Conservation (phyloP, 2,797 vertebrate species). For the Gallinago stenura region DNA sequence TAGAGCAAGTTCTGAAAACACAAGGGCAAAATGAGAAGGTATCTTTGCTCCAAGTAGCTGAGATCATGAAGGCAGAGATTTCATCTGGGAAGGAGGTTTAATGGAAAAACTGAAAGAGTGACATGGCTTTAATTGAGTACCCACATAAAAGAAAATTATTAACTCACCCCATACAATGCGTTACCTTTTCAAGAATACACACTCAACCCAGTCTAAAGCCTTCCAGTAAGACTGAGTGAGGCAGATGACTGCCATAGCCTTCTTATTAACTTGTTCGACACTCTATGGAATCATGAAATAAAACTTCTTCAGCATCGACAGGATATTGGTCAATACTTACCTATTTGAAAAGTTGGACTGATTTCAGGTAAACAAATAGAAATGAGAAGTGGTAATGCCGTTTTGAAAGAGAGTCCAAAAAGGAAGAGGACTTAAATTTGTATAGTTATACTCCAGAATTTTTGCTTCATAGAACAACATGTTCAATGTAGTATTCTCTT, state of each 20-base stretch:
- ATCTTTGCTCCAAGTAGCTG: background rate
- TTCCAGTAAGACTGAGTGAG: background rate
- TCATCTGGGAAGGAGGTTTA: background rate
- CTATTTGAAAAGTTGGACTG: background rate
- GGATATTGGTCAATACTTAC: background rate
- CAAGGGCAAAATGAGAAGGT: background rate
- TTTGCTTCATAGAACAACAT: background rate
- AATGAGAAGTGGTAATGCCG: rapidly evolving
- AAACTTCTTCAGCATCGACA: background rate
- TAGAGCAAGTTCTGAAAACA: background rate
- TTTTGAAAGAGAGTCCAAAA: background rate
- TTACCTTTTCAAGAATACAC: background rate
- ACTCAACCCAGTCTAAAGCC: background rate
- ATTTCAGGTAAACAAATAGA: background rate
- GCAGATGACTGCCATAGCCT: background rate
- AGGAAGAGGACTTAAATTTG: background rate
- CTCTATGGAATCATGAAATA: background rate
- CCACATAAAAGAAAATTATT: background rate
- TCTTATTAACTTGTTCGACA: background rate
- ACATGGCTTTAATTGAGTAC: background rate
- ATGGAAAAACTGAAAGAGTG: background rate
- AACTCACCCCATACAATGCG: background rate
- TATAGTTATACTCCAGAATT: background rate
- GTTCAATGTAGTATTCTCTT: background rate
- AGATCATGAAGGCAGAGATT: background rate